These are phyloP conservation scores for Dermatophagoides farinae DNA, from an alignment of 1,140 invertebrate species.

Conservation along the genomic window DNA sequence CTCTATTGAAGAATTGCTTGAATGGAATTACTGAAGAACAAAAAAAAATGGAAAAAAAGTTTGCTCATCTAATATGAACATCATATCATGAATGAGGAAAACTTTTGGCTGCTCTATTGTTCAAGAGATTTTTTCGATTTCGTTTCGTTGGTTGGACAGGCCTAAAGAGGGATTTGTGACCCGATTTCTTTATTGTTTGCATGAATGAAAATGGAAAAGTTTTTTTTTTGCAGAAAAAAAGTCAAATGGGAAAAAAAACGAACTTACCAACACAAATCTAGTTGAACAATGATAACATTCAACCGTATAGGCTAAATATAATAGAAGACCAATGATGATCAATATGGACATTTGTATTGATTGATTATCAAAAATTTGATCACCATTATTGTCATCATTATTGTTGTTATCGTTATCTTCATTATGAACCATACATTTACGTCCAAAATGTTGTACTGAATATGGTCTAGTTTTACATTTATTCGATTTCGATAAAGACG, in stretches of 20 bases:
- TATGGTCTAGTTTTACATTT: background rate
- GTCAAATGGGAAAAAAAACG: too few relatives aligned
- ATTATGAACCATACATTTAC: background rate
- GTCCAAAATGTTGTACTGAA: slow-evolving; percentile 17
- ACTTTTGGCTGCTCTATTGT: too few relatives aligned
- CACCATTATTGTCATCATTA: slow-evolving; percentile 19
- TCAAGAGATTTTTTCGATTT: too few relatives aligned
- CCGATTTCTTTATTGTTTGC: too few relatives aligned
- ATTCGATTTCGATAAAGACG: background rate
- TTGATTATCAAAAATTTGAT: too few relatives aligned
- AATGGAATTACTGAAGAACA: background rate
- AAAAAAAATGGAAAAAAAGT: background rate
- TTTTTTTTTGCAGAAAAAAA: too few relatives aligned
- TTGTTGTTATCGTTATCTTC: background rate
- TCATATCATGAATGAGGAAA: background rate
- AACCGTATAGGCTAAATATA: slow-evolving; percentile 61
- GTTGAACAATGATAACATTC: slow-evolving; percentile 56
- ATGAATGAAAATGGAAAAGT: too few relatives aligned
- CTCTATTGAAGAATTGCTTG: too few relatives aligned
- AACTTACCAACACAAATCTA: slow-evolving; percentile 34
- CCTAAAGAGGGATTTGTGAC: too few relatives aligned
- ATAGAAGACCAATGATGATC: slow-evolving; percentile 54
- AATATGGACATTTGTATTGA: slow-evolving; percentile 41
- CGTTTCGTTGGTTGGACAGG: too few relatives aligned
- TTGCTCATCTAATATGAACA: background rate